Conservation (phyloP, 2,888 invertebrate genomes). For the Chalcosyrphus nemorum region DNA sequence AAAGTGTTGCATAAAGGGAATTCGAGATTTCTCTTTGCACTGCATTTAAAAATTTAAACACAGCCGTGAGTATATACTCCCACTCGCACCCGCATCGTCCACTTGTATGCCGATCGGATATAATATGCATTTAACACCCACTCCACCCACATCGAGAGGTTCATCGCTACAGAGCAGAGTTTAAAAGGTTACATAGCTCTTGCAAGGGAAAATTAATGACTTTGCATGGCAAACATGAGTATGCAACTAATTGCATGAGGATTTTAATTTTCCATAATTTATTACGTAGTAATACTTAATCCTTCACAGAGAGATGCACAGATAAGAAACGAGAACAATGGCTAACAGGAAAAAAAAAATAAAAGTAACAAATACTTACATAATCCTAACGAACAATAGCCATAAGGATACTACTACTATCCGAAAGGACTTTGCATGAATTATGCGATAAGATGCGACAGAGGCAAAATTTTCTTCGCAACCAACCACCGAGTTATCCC, state of each 20-base stretch:
- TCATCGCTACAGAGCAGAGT: not conserved
- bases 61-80: constrained; percentile 2
- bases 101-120: constrained; percentile 35
- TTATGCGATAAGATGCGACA: constrained; percentile 68
- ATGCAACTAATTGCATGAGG: constrained; percentile 70
- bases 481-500: constrained; percentile 14
- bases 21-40: constrained; percentile 53
- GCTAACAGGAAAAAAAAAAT: constrained; percentile 23
- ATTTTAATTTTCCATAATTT: constrained; percentile 65
- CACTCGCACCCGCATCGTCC: not conserved
- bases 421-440: constrained; percentile 71
- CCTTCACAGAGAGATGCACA: constrained; percentile 61
- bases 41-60: constrained; percentile 51
- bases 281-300: constrained; percentile 71
- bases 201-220: constrained; percentile 61
- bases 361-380: constrained; percentile 53
- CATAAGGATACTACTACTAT: constrained; percentile 62
- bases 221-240: constrained; percentile 70
- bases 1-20: constrained; percentile 61
- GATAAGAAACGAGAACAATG: constrained; percentile 38
- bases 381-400: constrained; percentile 69
- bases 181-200: constrained; percentile 35
- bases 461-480: constrained; percentile 41
- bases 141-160: not conserved
- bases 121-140: not conserved